Conservation (phyloP, 2,113 vertebrate genomes). For the Ictidomys tridecemlineatus region DNA sequence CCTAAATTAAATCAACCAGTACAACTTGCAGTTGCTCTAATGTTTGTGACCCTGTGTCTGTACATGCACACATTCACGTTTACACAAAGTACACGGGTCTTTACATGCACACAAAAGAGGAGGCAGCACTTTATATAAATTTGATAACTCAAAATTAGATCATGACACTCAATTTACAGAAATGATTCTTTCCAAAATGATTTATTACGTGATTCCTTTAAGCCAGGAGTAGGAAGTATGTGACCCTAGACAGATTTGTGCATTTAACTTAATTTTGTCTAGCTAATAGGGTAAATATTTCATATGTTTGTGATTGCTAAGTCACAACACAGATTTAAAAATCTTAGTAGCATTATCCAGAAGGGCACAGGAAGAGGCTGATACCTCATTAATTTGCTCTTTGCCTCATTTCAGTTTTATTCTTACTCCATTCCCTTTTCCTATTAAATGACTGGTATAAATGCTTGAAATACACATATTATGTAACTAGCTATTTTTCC, state of each 20-base stretch:
- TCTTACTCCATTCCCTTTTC: neutral
- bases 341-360: slow-evolving; percentile 20
- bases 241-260: slow-evolving; percentile 49
- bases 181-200: slow-evolving; percentile 54
- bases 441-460: neutral
- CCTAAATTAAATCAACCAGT: neutral
- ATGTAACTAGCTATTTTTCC: neutral
- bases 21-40: neutral
- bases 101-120: neutral
- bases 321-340: slow-evolving; percentile 55
- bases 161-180: neutral
- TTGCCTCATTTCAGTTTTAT: neutral
- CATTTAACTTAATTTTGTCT: slow-evolving; percentile 50
- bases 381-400: neutral
- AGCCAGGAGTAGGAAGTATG: slow-evolving; percentile 16
- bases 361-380: neutral
- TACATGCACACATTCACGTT: neutral
- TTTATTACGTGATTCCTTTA: slow-evolving; percentile 49
- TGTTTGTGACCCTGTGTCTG: neutral
- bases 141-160: slow-evolving; percentile 37
- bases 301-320: slow-evolving; percentile 52
- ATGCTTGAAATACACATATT: slow-evolving; percentile 12
- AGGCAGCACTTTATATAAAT: slow-evolving; percentile 45
- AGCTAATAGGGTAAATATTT: slow-evolving; percentile 66
- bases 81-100: neutral